Base-by-base conservation (phyloP, 1,140 invertebrate genomes). In the Zelostemma sp. region DNA sequence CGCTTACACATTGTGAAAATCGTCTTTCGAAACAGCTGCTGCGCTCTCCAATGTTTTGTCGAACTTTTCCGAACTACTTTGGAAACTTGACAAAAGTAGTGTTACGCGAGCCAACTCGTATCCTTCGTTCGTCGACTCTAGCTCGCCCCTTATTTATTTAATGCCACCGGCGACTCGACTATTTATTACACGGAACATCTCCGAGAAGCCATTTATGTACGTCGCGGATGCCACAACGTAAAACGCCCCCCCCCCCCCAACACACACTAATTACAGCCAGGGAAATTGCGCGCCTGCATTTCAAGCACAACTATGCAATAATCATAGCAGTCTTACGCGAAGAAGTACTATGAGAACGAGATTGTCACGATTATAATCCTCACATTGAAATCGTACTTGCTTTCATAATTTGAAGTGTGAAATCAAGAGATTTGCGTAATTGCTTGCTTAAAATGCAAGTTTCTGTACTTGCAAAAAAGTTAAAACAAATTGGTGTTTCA, bases 131-230 rank as follows among this genome's bases (percentile, higher is more conserved):
- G 54, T 57, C 8, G 16, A 43, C 28, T 38, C 19, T 8, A 18
- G 47, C 21, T 25, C 54, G 56, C 49, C 33, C 17, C 19, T 61
- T 72, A 70, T 75, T 74, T 72, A 70, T 74, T 73, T 69, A 59
- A 69, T 41, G 49, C 55, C 43, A 54, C 35, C 38, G 56, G 35
- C 60, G 53, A 46, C 35, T 31, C 33, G 38, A 25, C 56, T 63
- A 71, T 73, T 64, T 59, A 45, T 62, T 73, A 14, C 14, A 63
- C 25, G 17, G 6, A 41, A 33, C 55, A 57, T 51, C 21, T 49
- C n/a, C 40, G 43, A 40, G 59, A 45, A 25, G 38, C 48, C 40
- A 21, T 72, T 55, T 60, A 35, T 55, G 15, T 25, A n/a, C 33
- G 11, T 35, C 46, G 21, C 19, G 46, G n/a, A 48, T 48, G 16